Percentiles rank a stretch among this genome's conserved stretches.
Evolutionary conservation across 2,888 invertebrate species (phyloP).

Genomic region (Baronia brevicornis): DNA sequence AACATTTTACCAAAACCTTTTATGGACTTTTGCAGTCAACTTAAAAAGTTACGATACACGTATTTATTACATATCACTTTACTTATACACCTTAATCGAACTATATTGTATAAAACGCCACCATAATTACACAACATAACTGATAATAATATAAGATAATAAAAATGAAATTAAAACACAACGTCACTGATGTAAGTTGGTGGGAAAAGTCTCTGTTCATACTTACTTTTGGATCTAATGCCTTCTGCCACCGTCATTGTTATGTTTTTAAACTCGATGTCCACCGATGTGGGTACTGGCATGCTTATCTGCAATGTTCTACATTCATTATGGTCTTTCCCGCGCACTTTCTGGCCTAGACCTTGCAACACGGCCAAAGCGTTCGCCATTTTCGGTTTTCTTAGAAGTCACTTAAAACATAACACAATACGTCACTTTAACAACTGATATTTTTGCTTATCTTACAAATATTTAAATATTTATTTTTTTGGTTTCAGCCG

Average conservation of each 20-base stretch:
- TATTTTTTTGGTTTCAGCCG: slow-evolving; percentile 6
- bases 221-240: slow-evolving; percentile 52
- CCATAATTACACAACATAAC: no score
- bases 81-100: no score
- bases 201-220: no score
- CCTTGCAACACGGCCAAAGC: slow-evolving; percentile 44
- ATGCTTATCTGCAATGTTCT: slow-evolving; percentile 73
- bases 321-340: slow-evolving; percentile 42
- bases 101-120: no score
- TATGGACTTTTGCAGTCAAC: no score
- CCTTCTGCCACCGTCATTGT: slow-evolving; percentile 77
- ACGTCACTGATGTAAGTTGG: no score
- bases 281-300: slow-evolving; percentile 78
- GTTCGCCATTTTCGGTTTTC: slow-evolving; percentile 39
- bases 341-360: slow-evolving; percentile 44
- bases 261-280: slow-evolving; percentile 84
- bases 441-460: no score
- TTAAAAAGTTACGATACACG: no score
- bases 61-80: no score
- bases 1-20: no score
- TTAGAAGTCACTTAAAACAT: slow-evolving; percentile 2
- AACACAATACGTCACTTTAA: slow-evolving; percentile 4
- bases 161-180: no score
- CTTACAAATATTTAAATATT: slow-evolving; percentile 2
- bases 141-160: no score